A percentile compares a stretch with the other conserved stretches of the same genome.
Evolutionary conservation across 2,797 vertebrate species (phyloP).

Genomic region (Argentina silus): DNA sequence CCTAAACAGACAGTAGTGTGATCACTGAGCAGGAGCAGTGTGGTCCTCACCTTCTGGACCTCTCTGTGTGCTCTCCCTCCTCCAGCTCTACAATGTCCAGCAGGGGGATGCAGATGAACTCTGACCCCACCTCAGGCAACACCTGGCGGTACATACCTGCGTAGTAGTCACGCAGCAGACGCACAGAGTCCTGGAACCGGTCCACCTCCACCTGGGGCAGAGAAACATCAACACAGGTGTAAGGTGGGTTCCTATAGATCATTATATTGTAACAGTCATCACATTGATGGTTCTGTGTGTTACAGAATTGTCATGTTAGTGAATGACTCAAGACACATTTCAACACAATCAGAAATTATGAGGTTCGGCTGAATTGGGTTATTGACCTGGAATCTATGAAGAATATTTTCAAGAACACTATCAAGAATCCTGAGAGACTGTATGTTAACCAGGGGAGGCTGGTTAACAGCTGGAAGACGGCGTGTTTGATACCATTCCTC

Average conservation of each 20-base stretch:
- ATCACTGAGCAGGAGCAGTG: not conserved
- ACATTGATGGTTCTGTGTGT: too few species aligned
- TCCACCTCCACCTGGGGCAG: conserved; percentile 84
- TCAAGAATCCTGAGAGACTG: too few species aligned
- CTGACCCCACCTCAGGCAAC: conserved; percentile 55
- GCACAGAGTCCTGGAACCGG: conserved; percentile 85
- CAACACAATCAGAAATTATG: not conserved
- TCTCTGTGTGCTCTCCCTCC: conserved; percentile 26
- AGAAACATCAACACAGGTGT: not conserved
- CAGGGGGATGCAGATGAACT: conserved; percentile 75
- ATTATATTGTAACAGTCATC: too few species aligned
- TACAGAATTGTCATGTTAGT: too few species aligned
- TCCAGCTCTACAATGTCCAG: conserved; percentile 63
- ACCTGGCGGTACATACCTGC: conserved; percentile 77
- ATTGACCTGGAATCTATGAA: not conserved
- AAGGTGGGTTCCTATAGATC: not conserved
- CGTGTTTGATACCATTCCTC: too few species aligned
- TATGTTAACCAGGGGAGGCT: too few species aligned
- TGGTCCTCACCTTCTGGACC: conserved; percentile 40
- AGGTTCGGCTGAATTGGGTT: not conserved
- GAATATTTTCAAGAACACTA: too few species aligned
- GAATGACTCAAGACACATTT: not conserved
- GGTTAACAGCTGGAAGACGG: too few species aligned
- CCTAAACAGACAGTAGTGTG: too few species aligned
- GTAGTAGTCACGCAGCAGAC: conserved; percentile 87